Conservation (phyloP, 2,797 vertebrate species). For the Threskiornis aethiopicus region DNA sequence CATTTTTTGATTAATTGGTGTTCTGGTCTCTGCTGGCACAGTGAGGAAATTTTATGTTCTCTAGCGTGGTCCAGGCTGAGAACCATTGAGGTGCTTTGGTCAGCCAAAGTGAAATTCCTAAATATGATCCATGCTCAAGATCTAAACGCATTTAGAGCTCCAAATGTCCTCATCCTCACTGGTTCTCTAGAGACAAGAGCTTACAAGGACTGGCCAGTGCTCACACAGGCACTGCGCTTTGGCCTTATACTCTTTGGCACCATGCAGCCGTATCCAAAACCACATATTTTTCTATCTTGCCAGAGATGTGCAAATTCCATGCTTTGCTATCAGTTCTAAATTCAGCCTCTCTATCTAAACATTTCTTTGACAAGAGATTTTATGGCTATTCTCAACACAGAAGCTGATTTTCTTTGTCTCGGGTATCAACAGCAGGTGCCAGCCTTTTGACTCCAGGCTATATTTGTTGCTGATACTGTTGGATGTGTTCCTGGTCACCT, state of each 20-base stretch:
- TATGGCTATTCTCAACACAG: neutral
- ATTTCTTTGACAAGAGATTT: neutral
- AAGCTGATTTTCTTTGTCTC: neutral
- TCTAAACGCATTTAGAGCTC: neutral
- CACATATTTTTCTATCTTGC: neutral
- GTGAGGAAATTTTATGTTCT: neutral
- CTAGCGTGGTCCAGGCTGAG: neutral
- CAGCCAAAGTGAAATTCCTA: neutral
- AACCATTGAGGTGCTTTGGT: neutral
- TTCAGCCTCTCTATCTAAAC: neutral
- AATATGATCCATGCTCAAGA: neutral
- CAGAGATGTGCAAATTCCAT: neutral
- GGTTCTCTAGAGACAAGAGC: neutral
- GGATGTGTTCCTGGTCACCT: neutral
- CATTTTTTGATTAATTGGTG: neutral
- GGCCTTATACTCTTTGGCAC: neutral
- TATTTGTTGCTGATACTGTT: neutral
- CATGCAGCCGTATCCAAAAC: fast-evolving
- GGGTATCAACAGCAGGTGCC: neutral
- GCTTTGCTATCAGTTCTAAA: neutral
- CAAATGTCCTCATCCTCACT: neutral
- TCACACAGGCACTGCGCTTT: neutral
- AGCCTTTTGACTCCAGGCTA: neutral
- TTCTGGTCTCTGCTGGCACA: neutral
- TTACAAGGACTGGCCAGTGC: neutral